Evolutionary conservation across 2,888 invertebrate genomes (phyloP).

Genomic region (Panorpa germanica): DNA sequence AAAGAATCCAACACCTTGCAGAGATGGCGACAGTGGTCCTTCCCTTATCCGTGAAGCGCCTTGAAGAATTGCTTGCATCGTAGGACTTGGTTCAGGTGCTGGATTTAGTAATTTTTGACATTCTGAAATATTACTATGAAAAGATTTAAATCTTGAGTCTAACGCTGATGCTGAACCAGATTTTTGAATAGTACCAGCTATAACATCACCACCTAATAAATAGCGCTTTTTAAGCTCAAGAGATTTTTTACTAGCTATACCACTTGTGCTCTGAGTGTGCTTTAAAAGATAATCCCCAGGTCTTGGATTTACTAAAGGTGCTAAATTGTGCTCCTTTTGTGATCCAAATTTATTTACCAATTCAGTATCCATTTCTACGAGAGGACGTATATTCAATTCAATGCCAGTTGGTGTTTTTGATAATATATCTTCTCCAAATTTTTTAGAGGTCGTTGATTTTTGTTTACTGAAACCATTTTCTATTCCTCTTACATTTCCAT

Average conservation of each 20-base stretch:
- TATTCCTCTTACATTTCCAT: not conserved
- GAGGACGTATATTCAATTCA: conserved; percentile 22
- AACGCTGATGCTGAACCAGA: conserved; percentile 70
- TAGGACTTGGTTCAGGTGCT: conserved; percentile 45
- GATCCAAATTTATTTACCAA: conserved; percentile 18
- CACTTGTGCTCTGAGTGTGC: conserved; percentile 71
- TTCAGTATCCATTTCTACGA: conserved; percentile 25
- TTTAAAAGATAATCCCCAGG: conserved; percentile 61
- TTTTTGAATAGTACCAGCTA: conserved; percentile 52
- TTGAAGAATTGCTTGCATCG: conserved; percentile 48
- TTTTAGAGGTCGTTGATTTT: conserved; percentile 14
- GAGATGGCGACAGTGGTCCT: conserved; percentile 11
- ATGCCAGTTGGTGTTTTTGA: conserved; percentile 15
- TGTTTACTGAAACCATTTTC: conserved; percentile 12
- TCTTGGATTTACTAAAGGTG: conserved; percentile 33
- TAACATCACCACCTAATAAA: conserved; percentile 49
- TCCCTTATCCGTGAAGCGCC: no score
- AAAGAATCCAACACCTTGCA: no score
- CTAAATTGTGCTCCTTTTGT: no score
- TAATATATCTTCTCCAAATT: conserved; percentile 15
- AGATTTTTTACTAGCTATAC: conserved; percentile 72
- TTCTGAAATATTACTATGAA: conserved; percentile 71
- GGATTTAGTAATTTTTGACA: conserved; percentile 74
- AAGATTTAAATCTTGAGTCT: conserved; percentile 67
- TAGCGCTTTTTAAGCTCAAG: conserved; percentile 74